Base-by-base conservation (phyloP, 2,797 vertebrate genomes). In the Pampus argenteus region DNA sequence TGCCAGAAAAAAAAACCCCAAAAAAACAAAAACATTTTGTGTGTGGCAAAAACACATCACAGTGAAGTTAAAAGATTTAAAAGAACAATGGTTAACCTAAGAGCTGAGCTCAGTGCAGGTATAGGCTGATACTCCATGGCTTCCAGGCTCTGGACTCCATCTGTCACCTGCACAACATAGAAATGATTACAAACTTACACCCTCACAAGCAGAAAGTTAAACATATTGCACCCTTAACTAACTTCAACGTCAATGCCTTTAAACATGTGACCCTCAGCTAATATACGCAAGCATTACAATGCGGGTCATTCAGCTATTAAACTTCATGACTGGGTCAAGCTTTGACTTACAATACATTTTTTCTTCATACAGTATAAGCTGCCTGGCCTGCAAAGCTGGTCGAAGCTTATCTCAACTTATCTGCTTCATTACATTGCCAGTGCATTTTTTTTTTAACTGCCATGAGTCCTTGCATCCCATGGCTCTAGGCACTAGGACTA, bases 121-220 rank as follows among this genome's bases (percentile, higher is more conserved):
- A 99, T 89, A 0, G 95, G 85, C 22, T 94, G 94, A 87, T 98
- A 98, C 67, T 99, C 98, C 95, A 99, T 97, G 22, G 95, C 98
- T 82, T 99, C 96, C 78, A 99, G 82, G 76, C 93, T 95, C 78
- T 96, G 94, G 73, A 97, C 91, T 44, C 98, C 98, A 89, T 99
- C 98, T 5, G 98, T 99, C 56, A 99, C 84, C 86, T 99, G 71
- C 1, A 62, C 5, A 71, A 71, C 42, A 60, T 20, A 11, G 5
- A 66, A 42, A 57, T 25, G 0, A 29, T 20, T 29, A 40, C 26
- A 62, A 40, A 40, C 49, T 44, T 31, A 40, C 26, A 44, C 47
- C 26, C 5, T 23, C 4, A 26, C 26, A 45, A 62, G 17, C 15
- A 60, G 8, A 11, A 51, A 13, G 0, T 11, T 34, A 4, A 22